These are phyloP conservation scores for Eilema caniola DNA, from an alignment of 2,888 invertebrate genomes.

Conservation along the genomic window DNA sequence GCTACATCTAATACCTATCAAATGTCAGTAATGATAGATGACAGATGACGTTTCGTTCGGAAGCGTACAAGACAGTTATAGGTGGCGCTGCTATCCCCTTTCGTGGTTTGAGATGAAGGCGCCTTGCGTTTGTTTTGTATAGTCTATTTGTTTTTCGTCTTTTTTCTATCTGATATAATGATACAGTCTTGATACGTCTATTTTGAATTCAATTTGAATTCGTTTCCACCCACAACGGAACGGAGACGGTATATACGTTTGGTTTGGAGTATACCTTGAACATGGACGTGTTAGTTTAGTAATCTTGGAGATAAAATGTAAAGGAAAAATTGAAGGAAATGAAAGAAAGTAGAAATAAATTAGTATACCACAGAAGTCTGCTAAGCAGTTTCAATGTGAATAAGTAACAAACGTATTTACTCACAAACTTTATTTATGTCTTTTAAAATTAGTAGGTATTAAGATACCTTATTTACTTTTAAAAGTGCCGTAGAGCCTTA, in stretches of 20 bases:
- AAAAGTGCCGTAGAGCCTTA: no score
- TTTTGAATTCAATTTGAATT: background rate
- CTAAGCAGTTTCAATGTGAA: background rate
- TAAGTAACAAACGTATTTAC: background rate
- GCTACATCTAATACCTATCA: constrained; percentile 22
- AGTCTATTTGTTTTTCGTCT: background rate
- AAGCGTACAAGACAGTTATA: constrained; percentile 38
- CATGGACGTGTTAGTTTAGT: background rate
- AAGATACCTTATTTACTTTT: no score
- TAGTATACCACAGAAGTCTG: background rate
- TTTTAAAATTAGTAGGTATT: no score
- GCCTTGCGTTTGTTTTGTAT: constrained; percentile 28
- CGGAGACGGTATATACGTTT: no score
- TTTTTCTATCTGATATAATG: background rate
- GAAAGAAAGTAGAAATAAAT: no score
- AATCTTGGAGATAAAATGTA: background rate
- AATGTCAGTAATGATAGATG: constrained; percentile 37
- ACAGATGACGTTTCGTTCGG: constrained; percentile 31
- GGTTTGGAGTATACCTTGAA: background rate
- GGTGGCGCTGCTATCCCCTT: constrained; percentile 47
- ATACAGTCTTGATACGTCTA: background rate
- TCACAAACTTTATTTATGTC: no score
- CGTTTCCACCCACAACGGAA: background rate
- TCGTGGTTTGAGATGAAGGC: constrained; percentile 27
- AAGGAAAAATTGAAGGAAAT: no score